Base-by-base conservation (phyloP, 2,888 invertebrate genomes). In the Hyalella azteca region DNA sequence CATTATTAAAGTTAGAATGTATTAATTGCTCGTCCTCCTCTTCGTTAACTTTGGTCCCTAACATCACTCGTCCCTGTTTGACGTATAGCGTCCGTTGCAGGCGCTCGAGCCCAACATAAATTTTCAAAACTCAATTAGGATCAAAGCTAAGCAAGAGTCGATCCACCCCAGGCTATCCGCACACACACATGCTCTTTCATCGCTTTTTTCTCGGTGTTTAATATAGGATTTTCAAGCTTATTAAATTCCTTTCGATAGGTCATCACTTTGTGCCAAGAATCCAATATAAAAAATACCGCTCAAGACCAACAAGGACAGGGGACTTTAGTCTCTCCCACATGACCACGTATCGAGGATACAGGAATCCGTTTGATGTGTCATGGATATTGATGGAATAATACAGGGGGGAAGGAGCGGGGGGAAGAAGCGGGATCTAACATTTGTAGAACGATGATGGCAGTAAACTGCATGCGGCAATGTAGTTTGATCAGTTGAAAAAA, bases 171-270 rank as follows among this genome's bases (percentile, higher is more conserved):
- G 54, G 54, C 54, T 29, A 22, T 29, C 54, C 54, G 29, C 54
- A 54, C 29, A 29, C 22, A 54, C 54, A 54, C 29, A 29, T 26
- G 29, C 22, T 22, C 54, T 54, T 54, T 54, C 54, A 54, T 54
- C 54, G 54, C 54, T 26, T 54, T 54, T 54, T 54, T 26, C 54
- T 54, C 29, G 22, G 54, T 54, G 54, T 54, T 54, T 54, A 54
- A 54, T 54, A 66, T 66, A 19, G 66, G 36, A 66, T 66, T 36
- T 66, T 66, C 36, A 4, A 36, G 36, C 66, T 66, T 66, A 66
- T 66, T 66, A 66, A 66, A 66, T 66, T 66, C 66, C 66, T 66
- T 29, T 54, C 54, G 22, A 26, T 54, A 54, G 54, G 54, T 54
- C 54, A 54, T 54, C 54, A 26, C 54, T 54, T 54, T 54, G 54